These are phyloP conservation scores for Megaustenia siamemsis DNA, from an alignment of 2,888 invertebrate species.

Conservation along the genomic window DNA sequence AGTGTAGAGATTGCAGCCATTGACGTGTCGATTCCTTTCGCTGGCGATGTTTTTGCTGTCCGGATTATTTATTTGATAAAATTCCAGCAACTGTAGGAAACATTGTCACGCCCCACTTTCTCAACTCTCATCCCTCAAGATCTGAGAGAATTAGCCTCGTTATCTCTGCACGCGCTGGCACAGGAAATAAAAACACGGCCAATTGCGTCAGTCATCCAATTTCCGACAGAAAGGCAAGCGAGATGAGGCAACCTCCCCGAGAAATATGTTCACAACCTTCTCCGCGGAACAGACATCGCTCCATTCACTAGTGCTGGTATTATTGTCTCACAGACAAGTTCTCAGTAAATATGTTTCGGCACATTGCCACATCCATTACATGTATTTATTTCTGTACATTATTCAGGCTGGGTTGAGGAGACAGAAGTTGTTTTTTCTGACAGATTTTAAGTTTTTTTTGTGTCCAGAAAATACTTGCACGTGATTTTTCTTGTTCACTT, in stretches of 20 bases:
- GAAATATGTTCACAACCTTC: not conserved
- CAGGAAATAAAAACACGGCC: slow-evolving; percentile 23
- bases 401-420: no score
- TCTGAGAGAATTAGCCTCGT: slow-evolving; percentile 3
- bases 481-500: no score
- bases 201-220: slow-evolving; percentile 18
- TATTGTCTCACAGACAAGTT: no score
- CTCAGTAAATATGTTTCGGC: no score
- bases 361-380: no score
- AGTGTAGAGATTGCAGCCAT: not conserved
- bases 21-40: not conserved
- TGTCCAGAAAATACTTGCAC: no score
- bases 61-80: not conserved
- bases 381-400: no score
- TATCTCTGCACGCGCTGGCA: slow-evolving; percentile 19
- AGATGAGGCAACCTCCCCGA: not conserved
- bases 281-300: not conserved
- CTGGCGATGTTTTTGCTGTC: not conserved
- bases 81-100: not conserved
- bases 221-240: not conserved
- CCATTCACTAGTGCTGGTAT: no score
- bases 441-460: no score
- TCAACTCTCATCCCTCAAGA: not conserved
- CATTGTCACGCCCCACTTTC: slow-evolving; percentile 8
- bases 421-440: no score